phyloP scores from a whole-genome alignment of 2,888 invertebrate genomes.

The Leucozona laternaria region DNA sequence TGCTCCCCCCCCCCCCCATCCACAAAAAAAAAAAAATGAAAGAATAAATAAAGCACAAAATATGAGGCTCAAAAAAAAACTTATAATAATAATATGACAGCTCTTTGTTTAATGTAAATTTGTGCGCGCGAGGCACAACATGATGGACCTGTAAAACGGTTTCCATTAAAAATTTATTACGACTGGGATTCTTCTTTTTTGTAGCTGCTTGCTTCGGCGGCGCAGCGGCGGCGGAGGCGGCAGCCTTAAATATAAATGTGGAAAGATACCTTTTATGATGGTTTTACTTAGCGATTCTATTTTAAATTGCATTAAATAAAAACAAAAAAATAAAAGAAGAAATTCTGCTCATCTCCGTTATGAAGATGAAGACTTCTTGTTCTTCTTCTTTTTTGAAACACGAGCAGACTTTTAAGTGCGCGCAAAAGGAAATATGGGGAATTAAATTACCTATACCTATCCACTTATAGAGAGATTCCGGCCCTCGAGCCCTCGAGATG shows the following conservation, averaged over 20 bases:
- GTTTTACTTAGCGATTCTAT: conserved; percentile 58
- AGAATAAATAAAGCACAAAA: conserved; percentile 29
- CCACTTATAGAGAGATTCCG: conserved; percentile 25
- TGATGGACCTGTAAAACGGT: conserved; percentile 68
- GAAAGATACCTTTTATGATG: not conserved
- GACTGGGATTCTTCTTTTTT: conserved; percentile 48
- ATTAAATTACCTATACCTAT: conserved; percentile 57
- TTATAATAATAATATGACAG: conserved; percentile 47
- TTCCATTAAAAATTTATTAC: conserved; percentile 75
- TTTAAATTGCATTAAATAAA: conserved; percentile 63
- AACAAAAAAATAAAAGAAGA: not conserved
- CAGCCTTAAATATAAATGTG: conserved; percentile 1
- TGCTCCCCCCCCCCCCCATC: too few relatives aligned
- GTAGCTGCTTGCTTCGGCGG: not conserved
- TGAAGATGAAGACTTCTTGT: conserved; percentile 1
- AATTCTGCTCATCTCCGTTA: conserved; percentile 7
- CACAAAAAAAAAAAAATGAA: conserved; percentile 11
- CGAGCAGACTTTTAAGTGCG: conserved; percentile 60
- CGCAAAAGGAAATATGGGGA: conserved; percentile 23
- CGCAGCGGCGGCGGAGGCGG: too few relatives aligned
- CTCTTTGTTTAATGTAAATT: conserved; percentile 69
- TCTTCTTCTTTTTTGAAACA: conserved; percentile 19
- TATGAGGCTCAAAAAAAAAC: not conserved
- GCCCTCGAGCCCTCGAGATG: conserved; percentile 11
- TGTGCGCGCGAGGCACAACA: conserved; percentile 21